These are phyloP conservation scores for Ciconia stormi DNA, from an alignment of 2,113 vertebrate genomes.

Conservation along the genomic window DNA sequence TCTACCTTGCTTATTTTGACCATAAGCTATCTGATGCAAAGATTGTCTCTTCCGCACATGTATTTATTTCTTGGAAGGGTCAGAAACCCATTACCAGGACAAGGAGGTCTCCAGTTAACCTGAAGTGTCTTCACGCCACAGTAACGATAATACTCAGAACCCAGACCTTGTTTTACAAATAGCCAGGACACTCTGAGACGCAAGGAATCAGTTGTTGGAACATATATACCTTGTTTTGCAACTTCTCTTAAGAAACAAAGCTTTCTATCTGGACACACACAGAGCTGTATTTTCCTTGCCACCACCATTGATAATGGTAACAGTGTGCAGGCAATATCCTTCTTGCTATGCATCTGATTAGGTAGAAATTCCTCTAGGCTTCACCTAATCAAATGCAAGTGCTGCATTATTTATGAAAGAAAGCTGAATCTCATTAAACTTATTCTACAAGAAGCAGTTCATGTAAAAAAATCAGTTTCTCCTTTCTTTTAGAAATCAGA, in stretches of 20 bases:
- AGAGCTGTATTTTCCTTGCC: not conserved
- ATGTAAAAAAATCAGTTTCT: slow-evolving; percentile 22
- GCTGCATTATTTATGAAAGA: slow-evolving; percentile 75
- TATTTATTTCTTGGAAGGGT: not conserved
- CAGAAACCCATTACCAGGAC: not conserved
- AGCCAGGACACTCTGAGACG: not conserved
- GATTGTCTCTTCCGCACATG: not conserved
- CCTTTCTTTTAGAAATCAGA: slow-evolving; percentile 25
- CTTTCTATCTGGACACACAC: not conserved
- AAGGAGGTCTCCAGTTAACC: not conserved
- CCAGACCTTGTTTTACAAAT: not conserved
- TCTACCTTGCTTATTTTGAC: not conserved
- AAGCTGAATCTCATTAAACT: slow-evolving; percentile 70
- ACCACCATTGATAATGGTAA: slow-evolving; percentile 4
- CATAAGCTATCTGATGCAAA: not conserved
- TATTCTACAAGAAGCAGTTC: slow-evolving; percentile 28
- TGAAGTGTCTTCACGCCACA: not conserved
- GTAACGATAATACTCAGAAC: not conserved
- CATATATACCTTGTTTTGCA: not conserved
- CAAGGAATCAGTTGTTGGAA: not conserved
- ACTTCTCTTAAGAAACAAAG: not conserved
- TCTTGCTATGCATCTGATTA: slow-evolving; percentile 58
- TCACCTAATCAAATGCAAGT: slow-evolving; percentile 62
- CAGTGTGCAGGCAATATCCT: slow-evolving; percentile 45
- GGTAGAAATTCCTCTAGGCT: slow-evolving; percentile 56